Base-by-base conservation (phyloP, 92 coral and sea anemone species). In the Epizoanthus scotinus region DNA sequence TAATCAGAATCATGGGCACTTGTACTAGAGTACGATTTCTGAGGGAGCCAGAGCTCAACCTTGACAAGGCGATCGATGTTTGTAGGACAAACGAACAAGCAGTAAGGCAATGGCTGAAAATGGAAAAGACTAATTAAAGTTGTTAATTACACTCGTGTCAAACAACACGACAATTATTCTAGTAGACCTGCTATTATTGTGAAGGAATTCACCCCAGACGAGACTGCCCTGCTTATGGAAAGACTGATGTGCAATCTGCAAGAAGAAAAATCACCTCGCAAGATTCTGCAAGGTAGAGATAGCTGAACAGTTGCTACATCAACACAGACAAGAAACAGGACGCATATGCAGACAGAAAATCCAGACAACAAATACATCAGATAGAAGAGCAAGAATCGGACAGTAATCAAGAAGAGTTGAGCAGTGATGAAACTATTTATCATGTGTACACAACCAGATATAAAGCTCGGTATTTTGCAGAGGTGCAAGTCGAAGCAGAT, bases 51-150 rank as follows among this genome's bases (percentile, higher is more conserved):
- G 84, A 87, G 8, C 63, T 82, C 28, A 82, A 34, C 5, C 40
- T 34, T 34, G 79, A 75, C 19, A 65, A 49, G 29, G 78, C 86
- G 3, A 82, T 86, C 34, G 81, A 81, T 31, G 66, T 53, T 12
- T 86, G 90, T 63, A 65, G 78, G 12, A 75, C 79, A 20, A 87
- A 64, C 52, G 86, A 87, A 50, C 57, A 58, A 64, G 75, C 90
- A 27, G 53, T 83, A 15, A 72, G 58, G 31, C 82, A 86, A 19
- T 44, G 78, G 65, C 86, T 54, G 22, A 86, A 81, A 68, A 86
- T 86, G 82, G 86, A 86, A 28, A 84, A 79, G 67, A 15, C 78
- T 27, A n/a, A n/a, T n/a, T n/a, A 74, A 83, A 47, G 53, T 69
- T 21, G 74, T 73, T 24, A 77, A 83, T 62, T 73, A 49, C 67